These are phyloP conservation scores for Pocota personata DNA, from an alignment of 2,888 invertebrate species.

Conservation along the genomic window DNA sequence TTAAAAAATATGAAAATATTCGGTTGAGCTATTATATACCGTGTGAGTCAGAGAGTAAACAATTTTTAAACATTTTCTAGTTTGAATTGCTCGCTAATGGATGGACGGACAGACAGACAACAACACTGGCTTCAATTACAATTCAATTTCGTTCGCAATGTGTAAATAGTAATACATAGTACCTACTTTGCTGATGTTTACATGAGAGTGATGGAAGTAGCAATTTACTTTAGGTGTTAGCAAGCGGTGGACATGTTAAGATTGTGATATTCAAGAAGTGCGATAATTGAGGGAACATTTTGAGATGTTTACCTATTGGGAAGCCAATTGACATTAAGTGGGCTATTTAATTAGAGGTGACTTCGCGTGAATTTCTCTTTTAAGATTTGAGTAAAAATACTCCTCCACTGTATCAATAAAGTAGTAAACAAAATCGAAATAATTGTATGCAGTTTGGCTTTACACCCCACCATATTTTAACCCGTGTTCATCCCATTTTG, in stretches of 20 bases:
- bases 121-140: slow-evolving; percentile 43
- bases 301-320: background rate
- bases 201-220: background rate
- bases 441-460: too few species aligned
- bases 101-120: background rate
- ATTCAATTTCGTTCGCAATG: slow-evolving; percentile 41
- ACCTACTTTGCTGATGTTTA: background rate
- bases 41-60: slow-evolving; percentile 38
- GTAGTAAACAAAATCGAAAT: too few species aligned
- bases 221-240: slow-evolving; percentile 26
- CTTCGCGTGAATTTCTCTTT: slow-evolving; percentile 12
- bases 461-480: too few species aligned
- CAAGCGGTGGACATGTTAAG: slow-evolving; percentile 15
- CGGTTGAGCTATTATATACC: background rate
- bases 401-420: too few species aligned
- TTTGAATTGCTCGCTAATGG: slow-evolving; percentile 53
- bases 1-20: slow-evolving; percentile 41
- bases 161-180: slow-evolving; percentile 8
- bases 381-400: too few species aligned
- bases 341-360: slow-evolving; percentile 18
- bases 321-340: slow-evolving; percentile 11
- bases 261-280: slow-evolving; percentile 28
- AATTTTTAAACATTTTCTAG: slow-evolving; percentile 24
- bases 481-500: too few species aligned
- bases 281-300: slow-evolving; percentile 32